Evolutionary conservation across 2,113 vertebrate species (phyloP).

Genomic region (Passerina amoena): DNA sequence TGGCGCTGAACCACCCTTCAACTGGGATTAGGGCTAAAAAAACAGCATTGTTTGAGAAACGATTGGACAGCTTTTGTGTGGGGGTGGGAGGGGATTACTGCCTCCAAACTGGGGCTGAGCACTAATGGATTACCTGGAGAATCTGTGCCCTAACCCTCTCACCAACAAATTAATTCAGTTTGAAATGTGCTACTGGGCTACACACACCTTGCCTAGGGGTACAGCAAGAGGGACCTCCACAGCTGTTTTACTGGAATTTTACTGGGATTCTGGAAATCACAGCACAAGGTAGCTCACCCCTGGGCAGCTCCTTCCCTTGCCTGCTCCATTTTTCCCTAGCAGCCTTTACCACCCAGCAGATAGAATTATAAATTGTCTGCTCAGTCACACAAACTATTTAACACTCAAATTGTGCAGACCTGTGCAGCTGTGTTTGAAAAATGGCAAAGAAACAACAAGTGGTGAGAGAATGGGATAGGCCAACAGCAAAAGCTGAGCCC

Average conservation of each 20-base stretch:
- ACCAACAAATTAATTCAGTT: background rate
- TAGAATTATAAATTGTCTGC: background rate
- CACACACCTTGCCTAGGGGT: background rate
- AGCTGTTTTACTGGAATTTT: background rate
- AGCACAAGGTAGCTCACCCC: background rate
- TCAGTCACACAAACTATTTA: background rate
- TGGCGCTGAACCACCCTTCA: background rate
- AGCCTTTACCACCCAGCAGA: background rate
- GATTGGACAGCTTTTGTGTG: slow-evolving; percentile 28
- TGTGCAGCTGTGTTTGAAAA: background rate
- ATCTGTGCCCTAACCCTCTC: background rate
- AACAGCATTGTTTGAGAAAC: background rate
- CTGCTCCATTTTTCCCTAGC: background rate
- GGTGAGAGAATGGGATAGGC: fast-evolving
- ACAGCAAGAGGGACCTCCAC: background rate
- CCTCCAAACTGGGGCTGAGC: slow-evolving; percentile 15
- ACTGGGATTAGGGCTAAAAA: slow-evolving; percentile 18
- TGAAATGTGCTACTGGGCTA: background rate
- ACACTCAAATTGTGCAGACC: fast-evolving
- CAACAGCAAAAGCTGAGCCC: background rate
- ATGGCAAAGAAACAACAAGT: background rate
- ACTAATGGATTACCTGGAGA: slow-evolving; percentile 26
- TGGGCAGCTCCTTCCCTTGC: background rate
- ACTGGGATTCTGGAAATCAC: background rate
- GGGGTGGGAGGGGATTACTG: slow-evolving; percentile 52